Conservation (phyloP, 2,888 invertebrate species). For the Cryptosula pallasiana region DNA sequence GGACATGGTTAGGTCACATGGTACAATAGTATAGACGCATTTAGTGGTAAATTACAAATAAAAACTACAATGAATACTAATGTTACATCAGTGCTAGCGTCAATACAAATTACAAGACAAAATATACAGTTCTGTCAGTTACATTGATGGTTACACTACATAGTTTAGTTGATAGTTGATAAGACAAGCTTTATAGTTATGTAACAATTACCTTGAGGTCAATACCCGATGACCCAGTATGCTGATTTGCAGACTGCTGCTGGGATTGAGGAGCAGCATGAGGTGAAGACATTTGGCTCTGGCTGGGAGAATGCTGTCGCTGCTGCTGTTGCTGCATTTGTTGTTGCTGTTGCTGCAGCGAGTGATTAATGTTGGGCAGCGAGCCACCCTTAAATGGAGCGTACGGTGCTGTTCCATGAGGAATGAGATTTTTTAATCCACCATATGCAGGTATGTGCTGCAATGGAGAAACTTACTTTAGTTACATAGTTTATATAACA, state of each 20-base stretch:
- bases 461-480: background rate
- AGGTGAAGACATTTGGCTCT: background rate
- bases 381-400: conserved; percentile 23
- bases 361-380: conserved; percentile 23
- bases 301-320: conserved; percentile 8
- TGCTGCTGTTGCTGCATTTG: background rate
- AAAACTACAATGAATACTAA: too few species aligned
- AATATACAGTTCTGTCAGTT: too few species aligned
- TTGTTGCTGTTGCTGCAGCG: conserved; percentile 1
- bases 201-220: conserved; percentile 8
- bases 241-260: background rate
- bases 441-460: conserved; percentile 7
- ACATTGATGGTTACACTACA: too few species aligned
- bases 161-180: too few species aligned
- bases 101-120: too few species aligned
- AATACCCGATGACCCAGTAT: background rate
- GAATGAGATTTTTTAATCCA: conserved; percentile 19
- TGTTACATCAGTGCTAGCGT: too few species aligned
- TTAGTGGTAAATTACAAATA: too few species aligned
- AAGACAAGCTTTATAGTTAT: background rate
- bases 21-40: too few species aligned
- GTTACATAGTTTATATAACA: too few species aligned
- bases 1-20: too few species aligned
- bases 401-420: conserved; percentile 9
- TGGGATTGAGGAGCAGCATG: background rate